Evolutionary conservation across 2,113 vertebrate species (phyloP), one percentile per base, ranked within the genome.

Genomic region (Balaeniceps rex): DNA sequence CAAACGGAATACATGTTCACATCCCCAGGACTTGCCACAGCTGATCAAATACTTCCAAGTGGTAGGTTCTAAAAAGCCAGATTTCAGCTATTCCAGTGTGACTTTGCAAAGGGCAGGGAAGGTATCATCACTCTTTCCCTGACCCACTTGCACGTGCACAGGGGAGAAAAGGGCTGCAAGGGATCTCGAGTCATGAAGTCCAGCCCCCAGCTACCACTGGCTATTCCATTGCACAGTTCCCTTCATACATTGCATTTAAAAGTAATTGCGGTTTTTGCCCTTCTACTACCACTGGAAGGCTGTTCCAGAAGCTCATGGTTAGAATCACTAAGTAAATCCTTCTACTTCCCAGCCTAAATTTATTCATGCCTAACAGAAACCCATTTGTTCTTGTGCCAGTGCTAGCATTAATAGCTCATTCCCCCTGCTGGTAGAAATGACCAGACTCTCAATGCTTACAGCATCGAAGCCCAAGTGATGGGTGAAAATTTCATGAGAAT

Each of bases 401-500:
- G 2, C 31, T 10, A 36, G 49, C 84, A 57, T 31, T 89, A 69
- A 72, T 19, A 93, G 74, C 57, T 90, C 54, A 2, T 87, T 90
- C 54, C 36, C 78, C 52, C 82, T 85, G 34, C 57, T 79, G 44
- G 57, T 60, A 85, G 87, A 79, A 89, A 91, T 52, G 26, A 91
- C 52, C 40, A 65, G 58, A 46, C 18, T 76, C 31, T 46, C 7
- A 3, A 23, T 68, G 89, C 61, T 79, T 65, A 29, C 61, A 79
- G 44, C 52, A 69, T 76, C 44, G 69, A 85, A 89, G 26, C 54
- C 92, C 70, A 58, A 94, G 74, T 22, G 44, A 84, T 17, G 46
- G 49, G 78, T 83, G 71, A 96, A 96, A 96, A 90, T 90, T 83
- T 93, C 52, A 83, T 76, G 70, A 85, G 78, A 72, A 15, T 83